phyloP scores from a whole-genome alignment of 2,888 invertebrate species.

The Helobdella robusta region DNA sequence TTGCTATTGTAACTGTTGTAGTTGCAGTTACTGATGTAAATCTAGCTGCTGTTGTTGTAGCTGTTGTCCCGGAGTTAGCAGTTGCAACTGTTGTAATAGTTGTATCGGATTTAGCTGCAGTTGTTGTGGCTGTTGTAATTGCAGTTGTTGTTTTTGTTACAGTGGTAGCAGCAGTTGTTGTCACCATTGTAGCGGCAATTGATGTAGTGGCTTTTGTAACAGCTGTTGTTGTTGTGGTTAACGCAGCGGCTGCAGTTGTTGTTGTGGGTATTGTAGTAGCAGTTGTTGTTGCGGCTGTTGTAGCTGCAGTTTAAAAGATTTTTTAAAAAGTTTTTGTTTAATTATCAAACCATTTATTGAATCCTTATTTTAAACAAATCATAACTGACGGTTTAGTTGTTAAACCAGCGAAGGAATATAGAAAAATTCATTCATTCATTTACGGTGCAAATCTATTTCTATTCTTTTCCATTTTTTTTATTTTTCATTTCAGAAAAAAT shows the following conservation, averaged over 20 bases:
- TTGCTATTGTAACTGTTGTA: not conserved
- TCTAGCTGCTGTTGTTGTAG: not conserved
- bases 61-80: not conserved
- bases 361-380: too few relatives aligned
- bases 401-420: not conserved
- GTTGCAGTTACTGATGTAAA: slow-evolving; percentile 5
- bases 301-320: too few relatives aligned
- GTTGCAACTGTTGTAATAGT: slow-evolving; percentile 13
- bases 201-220: slow-evolving; percentile 7
- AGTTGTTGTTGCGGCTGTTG: slow-evolving; percentile 10
- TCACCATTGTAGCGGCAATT: not conserved
- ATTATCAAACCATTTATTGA: too few relatives aligned
- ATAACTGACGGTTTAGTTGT: too few relatives aligned
- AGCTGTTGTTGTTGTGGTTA: slow-evolving; percentile 4
- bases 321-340: too few relatives aligned
- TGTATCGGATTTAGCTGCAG: not conserved
- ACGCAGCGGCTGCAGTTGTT: slow-evolving; percentile 1
- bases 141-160: not conserved
- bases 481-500: too few relatives aligned
- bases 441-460: too few relatives aligned
- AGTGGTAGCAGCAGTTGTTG: slow-evolving; percentile 5
- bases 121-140: slow-evolving; percentile 3
- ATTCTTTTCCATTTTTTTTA: too few relatives aligned
- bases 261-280: not conserved
- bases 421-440: too few relatives aligned